Conservation (phyloP, 2,113 vertebrate species). For the Verasper variegatus region DNA sequence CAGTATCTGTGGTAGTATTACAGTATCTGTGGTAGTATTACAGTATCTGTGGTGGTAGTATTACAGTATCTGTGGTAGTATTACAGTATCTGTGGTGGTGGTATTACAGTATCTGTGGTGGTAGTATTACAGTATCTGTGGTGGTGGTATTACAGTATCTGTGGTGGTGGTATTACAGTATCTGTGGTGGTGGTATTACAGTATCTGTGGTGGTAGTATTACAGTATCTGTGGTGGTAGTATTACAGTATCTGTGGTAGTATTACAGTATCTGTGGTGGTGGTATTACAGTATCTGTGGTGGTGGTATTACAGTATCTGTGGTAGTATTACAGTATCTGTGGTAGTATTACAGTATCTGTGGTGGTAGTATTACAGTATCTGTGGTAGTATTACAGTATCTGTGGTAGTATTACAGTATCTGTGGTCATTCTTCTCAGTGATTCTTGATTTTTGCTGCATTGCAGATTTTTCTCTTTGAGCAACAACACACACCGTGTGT, state of each 20-base stretch:
- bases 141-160: background rate
- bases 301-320: no score
- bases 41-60: no score
- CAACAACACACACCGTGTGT: slow-evolving; percentile 32
- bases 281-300: no score
- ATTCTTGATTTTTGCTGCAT: slow-evolving; percentile 43
- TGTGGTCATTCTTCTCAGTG: background rate
- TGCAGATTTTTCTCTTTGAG: slow-evolving; percentile 50
- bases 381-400: background rate
- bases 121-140: background rate
- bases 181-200: background rate
- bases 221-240: background rate
- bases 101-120: no score
- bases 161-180: background rate
- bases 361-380: no score
- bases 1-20: no score
- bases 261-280: background rate
- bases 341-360: background rate
- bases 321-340: no score
- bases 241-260: background rate
- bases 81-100: no score
- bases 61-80: no score
- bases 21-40: no score
- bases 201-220: background rate
- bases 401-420: background rate